Conservation (phyloP, 2,797 vertebrate species). For the Myioborus melanocephalus region DNA sequence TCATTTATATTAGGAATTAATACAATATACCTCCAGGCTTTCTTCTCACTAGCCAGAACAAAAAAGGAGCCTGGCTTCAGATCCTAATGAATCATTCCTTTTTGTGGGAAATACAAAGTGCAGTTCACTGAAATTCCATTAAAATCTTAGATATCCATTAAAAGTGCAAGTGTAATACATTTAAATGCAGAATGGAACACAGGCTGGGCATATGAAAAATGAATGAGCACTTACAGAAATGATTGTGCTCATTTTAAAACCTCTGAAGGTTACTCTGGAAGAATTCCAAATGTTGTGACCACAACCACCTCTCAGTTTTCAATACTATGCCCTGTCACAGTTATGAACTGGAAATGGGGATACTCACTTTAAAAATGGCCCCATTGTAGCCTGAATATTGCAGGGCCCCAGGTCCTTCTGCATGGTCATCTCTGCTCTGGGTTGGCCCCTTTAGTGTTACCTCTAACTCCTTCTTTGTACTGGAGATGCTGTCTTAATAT, state of each 20-base stretch:
- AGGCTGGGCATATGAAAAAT: slow-evolving; percentile 24
- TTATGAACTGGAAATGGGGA: neutral
- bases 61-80: neutral
- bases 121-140: slow-evolving; percentile 39
- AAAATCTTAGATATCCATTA: slow-evolving; percentile 19
- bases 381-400: neutral
- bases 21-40: neutral
- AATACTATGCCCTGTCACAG: neutral
- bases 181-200: slow-evolving; percentile 2
- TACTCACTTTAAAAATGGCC: neutral
- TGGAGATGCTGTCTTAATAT: neutral
- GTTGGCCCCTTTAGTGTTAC: neutral
- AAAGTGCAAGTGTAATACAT: neutral
- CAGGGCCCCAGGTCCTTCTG: neutral
- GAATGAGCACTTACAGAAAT: slow-evolving; percentile 23
- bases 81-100: neutral
- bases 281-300: neutral
- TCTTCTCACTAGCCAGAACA: neutral
- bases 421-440: neutral
- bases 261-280: neutral
- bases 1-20: slow-evolving; percentile 3
- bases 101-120: neutral
- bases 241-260: neutral
- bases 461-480: neutral
- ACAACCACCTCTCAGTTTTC: neutral